Evolutionary conservation across 1,140 invertebrate genomes (phyloP).

Genomic region (Drosophila tristis): DNA sequence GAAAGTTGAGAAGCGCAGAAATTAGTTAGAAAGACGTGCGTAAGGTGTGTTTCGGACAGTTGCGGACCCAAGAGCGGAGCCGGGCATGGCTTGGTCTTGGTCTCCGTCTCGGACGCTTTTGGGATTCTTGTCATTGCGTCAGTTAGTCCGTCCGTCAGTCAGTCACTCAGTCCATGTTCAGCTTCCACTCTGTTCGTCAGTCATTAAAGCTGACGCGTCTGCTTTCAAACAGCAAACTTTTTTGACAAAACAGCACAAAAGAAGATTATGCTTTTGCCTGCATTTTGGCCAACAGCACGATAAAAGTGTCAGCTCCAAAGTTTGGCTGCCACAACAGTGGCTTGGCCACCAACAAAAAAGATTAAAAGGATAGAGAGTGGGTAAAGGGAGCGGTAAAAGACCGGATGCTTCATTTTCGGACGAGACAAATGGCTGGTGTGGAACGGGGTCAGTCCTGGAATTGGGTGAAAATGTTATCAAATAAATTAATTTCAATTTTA

Average conservation of each 20-base stretch:
- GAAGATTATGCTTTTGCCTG: constrained; percentile 50
- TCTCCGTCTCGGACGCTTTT: constrained; percentile 17
- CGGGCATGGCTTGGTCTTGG: not conserved
- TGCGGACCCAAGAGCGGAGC: constrained; percentile 20
- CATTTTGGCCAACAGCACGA: constrained; percentile 57
- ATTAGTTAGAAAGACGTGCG: constrained; percentile 76
- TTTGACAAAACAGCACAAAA: constrained; percentile 36
- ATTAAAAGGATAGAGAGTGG: constrained; percentile 28
- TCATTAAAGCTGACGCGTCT: constrained; percentile 59
- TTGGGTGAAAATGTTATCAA: constrained; percentile 24
- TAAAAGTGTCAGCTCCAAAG: constrained; percentile 68
- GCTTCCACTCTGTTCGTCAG: constrained; percentile 42
- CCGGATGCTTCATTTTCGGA: constrained; percentile 14
- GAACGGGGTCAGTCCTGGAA: constrained; percentile 13
- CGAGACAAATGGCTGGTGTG: constrained; percentile 19
- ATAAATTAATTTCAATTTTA: constrained; percentile 20
- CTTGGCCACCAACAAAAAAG: constrained; percentile 32
- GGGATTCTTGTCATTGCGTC: constrained; percentile 38
- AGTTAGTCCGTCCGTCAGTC: constrained; percentile 35
- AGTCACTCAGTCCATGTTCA: constrained; percentile 12
- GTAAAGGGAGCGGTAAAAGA: not conserved
- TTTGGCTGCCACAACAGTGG: constrained; percentile 46
- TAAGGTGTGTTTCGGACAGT: constrained; percentile 69
- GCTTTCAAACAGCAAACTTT: constrained; percentile 42
- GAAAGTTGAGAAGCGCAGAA: constrained; percentile 67